Percentiles rank a stretch among this genome's conserved stretches.
Conservation (phyloP, 2,797 vertebrate species). For the Coracias cyanogaster region DNA sequence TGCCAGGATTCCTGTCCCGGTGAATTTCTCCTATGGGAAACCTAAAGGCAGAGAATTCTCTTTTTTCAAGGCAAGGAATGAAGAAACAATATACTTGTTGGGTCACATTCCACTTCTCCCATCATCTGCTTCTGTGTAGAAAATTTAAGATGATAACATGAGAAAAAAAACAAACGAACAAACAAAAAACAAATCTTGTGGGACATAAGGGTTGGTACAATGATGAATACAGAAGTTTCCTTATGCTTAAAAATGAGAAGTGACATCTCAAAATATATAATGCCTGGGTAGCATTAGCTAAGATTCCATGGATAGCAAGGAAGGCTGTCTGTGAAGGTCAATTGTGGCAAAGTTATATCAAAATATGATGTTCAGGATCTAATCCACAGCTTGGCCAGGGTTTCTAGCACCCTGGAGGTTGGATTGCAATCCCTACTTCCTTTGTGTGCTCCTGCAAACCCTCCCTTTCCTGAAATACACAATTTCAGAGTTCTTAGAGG, state of each 20-base stretch:
- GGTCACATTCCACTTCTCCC: background rate
- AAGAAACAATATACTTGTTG: background rate
- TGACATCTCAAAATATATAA: background rate
- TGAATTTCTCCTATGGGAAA: background rate
- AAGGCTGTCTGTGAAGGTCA: background rate
- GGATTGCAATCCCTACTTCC: background rate
- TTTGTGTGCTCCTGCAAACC: background rate
- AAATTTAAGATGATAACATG: background rate
- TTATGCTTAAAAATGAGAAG: background rate
- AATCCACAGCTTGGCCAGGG: background rate
- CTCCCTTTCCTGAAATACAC: background rate
- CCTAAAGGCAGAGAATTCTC: background rate
- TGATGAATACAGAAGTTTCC: background rate
- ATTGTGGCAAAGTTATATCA: background rate
- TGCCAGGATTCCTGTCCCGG: background rate
- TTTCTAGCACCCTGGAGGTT: background rate
- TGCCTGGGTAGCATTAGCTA: background rate
- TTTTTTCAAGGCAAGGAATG: background rate
- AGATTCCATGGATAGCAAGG: background rate
- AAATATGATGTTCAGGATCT: background rate
- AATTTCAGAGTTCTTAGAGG: background rate
- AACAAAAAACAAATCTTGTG: background rate
- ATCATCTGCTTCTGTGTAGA: background rate
- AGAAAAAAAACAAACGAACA: background rate
- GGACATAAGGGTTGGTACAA: background rate